Conservation (phyloP, 2,113 vertebrate species). For the Hemibagrus wyckioides region DNA sequence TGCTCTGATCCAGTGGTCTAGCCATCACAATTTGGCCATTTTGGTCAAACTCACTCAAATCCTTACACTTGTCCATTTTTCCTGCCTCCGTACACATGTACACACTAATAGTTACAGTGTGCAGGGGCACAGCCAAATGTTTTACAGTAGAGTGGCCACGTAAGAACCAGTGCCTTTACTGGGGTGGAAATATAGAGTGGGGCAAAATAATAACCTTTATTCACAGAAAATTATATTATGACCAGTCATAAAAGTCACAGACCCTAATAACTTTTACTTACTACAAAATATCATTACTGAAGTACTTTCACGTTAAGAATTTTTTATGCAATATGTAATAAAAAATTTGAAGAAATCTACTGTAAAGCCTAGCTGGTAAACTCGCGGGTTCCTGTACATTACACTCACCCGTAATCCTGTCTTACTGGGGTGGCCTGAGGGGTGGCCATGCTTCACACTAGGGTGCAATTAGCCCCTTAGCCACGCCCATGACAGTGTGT, state of each 20-base stretch:
- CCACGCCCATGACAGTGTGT: background rate
- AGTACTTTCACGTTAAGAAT: background rate
- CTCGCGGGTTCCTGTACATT: background rate
- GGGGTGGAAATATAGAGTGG: background rate
- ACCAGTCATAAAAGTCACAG: background rate
- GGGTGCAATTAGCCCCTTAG: background rate
- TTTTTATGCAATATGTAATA: background rate
- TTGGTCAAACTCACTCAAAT: too few relatives aligned
- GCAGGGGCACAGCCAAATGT: background rate
- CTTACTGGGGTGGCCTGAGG: background rate
- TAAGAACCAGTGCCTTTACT: background rate
- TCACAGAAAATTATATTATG: background rate
- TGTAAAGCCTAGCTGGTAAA: background rate
- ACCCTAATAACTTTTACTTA: background rate
- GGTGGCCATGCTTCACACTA: background rate
- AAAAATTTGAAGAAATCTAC: background rate
- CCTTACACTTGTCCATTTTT: too few relatives aligned
- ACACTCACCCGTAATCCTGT: background rate
- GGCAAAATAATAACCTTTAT: background rate
- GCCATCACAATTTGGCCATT: too few relatives aligned
- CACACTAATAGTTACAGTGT: background rate
- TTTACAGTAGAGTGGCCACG: background rate
- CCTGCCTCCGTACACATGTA: background rate
- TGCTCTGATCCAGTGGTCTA: too few relatives aligned
- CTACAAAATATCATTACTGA: background rate